A percentile compares a stretch with the other conserved stretches of the same genome.
phyloP scores from a whole-genome alignment of 2,888 invertebrate genomes.

The Tyria jacobaeae region DNA sequence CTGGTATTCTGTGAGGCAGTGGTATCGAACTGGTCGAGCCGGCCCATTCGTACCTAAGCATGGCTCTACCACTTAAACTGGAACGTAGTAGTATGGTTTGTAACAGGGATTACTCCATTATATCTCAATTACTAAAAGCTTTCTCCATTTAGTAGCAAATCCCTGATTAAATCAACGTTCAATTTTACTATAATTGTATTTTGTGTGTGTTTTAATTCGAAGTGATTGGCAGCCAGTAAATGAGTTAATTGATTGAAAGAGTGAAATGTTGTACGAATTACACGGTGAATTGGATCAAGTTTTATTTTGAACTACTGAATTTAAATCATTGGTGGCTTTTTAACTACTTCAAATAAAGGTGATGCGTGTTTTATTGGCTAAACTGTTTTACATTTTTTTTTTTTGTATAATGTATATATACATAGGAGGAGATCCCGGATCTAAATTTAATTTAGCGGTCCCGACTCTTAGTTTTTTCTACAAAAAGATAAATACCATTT shows the following conservation, averaged over 20 bases:
- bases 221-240: constrained; percentile 32
- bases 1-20: no score
- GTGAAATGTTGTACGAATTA: constrained; percentile 35
- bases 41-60: no score
- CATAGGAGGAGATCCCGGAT: no score
- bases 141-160: neutral
- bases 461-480: no score
- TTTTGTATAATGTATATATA: no score
- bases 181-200: constrained; percentile 13
- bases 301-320: neutral
- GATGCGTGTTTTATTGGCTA: no score
- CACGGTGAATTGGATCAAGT: neutral
- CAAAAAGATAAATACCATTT: no score
- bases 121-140: neutral
- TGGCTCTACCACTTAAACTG: no score
- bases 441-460: no score
- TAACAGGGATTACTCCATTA: neutral
- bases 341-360: neutral
- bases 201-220: constrained; percentile 26
- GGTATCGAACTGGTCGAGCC: no score
- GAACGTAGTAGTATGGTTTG: no score
- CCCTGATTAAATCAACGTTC: neutral
- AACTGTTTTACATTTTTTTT: no score
- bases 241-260: constrained; percentile 42
- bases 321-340: neutral